phyloP scores from a whole-genome alignment of 92 coral and sea anemone genomes.

The Paramuricea clavata region DNA sequence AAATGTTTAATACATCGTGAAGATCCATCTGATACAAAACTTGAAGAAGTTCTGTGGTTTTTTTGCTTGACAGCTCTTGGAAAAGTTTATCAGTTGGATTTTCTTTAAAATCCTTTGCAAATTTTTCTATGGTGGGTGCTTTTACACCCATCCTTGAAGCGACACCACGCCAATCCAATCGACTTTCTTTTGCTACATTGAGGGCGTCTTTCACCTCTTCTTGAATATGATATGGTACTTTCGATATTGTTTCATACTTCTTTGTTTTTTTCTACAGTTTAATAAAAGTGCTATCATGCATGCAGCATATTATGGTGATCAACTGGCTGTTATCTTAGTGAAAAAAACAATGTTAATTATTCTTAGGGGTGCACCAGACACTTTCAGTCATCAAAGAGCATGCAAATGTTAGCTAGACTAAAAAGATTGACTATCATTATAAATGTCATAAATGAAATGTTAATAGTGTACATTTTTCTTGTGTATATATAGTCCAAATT shows the following conservation, averaged over 20 bases:
- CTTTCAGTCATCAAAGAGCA: no score
- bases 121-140: conserved; percentile 47
- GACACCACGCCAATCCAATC: conserved; percentile 80
- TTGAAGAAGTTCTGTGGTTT: conserved; percentile 59
- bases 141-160: conserved; percentile 76
- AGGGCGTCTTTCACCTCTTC: conserved; percentile 67
- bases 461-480: no score
- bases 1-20: conserved; percentile 70
- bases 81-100: conserved; percentile 77
- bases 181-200: conserved; percentile 66
- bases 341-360: no score
- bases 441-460: no score
- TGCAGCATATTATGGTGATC: no score
- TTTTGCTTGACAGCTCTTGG: conserved; percentile 58
- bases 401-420: no score
- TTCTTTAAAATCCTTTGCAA: conserved; percentile 30
- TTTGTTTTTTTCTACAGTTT: not conserved
- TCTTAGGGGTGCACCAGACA: no score
- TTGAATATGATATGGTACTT: conserved; percentile 66
- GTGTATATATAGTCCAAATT: no score
- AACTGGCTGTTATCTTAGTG: no score
- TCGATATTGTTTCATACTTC: not conserved
- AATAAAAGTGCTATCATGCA: not conserved
- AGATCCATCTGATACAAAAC: conserved; percentile 66
- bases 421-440: no score